A percentile compares a stretch with the other conserved stretches of the same genome.
These are phyloP conservation scores for Drosophila borealis DNA, from an alignment of 2,888 invertebrate genomes.

Conservation along the genomic window DNA sequence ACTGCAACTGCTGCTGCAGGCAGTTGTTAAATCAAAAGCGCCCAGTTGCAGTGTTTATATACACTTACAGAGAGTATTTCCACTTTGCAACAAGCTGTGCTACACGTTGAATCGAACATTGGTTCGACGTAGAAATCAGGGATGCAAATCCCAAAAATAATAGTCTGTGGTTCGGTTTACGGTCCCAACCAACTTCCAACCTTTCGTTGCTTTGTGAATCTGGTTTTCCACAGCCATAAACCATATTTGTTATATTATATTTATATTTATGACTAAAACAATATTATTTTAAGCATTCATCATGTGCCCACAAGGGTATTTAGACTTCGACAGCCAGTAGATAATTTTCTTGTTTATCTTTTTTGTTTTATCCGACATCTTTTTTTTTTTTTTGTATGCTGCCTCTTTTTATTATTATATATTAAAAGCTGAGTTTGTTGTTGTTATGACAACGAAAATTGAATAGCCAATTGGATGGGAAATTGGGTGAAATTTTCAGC, in stretches of 20 bases:
- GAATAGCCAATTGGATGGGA: conserved; percentile 68
- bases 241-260: no score
- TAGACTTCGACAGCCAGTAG: not conserved
- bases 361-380: conserved; percentile 29
- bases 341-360: conserved; percentile 2
- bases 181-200: no score
- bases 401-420: conserved; percentile 44
- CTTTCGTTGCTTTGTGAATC: no score
- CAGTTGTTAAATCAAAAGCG: conserved; percentile 76
- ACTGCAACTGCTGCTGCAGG: conserved; percentile 45
- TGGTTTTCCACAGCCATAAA: no score
- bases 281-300: not conserved
- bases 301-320: conserved; percentile 7
- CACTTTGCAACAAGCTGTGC: not conserved
- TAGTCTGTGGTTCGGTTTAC: no score
- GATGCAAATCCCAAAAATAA: no score
- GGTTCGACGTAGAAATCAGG: no score
- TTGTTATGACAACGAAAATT: conserved; percentile 62
- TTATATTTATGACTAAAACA: no score
- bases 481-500: conserved; percentile 70
- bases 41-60: conserved; percentile 15
- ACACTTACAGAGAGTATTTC: conserved; percentile 9
- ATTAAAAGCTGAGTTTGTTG: conserved; percentile 64
- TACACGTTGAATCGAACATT: not conserved
- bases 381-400: conserved; percentile 21